Percentiles rank a stretch among this genome's conserved stretches.
phyloP scores from a whole-genome alignment of 2,888 invertebrate genomes.

The Drosophila pseudotalamancana region DNA sequence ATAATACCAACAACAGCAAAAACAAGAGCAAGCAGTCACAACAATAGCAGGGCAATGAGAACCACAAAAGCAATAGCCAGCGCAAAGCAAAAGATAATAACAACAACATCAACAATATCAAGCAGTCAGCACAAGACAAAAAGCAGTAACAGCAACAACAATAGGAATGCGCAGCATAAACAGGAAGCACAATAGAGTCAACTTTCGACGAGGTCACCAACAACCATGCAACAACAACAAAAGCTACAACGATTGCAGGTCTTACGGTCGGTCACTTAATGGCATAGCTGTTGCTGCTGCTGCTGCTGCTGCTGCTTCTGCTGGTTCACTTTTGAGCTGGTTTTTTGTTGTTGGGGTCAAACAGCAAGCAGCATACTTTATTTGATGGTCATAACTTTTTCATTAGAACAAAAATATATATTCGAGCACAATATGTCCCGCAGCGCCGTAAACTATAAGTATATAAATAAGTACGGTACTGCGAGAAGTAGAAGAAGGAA shows the following conservation, averaged over 20 bases:
- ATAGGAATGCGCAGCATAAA: constrained; percentile 64
- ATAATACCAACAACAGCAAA: constrained; percentile 47
- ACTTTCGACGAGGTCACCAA: constrained; percentile 74
- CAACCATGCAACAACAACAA: constrained; percentile 19
- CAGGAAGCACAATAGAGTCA: constrained; percentile 77
- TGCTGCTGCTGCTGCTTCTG: constrained; percentile 42
- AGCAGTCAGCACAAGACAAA: constrained; percentile 42
- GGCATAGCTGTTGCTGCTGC: constrained; percentile 50
- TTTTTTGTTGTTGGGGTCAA: constrained; percentile 26
- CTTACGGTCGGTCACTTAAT: constrained; percentile 78
- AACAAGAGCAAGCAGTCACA: constrained; percentile 44
- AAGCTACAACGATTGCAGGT: constrained; percentile 65
- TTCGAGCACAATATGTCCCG: constrained; percentile 77
- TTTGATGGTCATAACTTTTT: constrained; percentile 79
- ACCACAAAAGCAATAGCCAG: constrained; percentile 59
- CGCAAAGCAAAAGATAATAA: constrained; percentile 71
- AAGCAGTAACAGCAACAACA: constrained; percentile 45
- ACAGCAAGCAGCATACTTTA: constrained; percentile 75
- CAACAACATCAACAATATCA: constrained; percentile 47
- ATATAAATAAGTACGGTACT: constrained; percentile 73
- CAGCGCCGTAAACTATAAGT: constrained; percentile 78
- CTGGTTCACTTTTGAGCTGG: constrained; percentile 69
- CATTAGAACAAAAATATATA: constrained; percentile 80
- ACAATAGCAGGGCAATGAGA: constrained; percentile 57
- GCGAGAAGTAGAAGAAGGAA: constrained; percentile 22